Conservation (phyloP, 1,140 invertebrate species). For the Thalassaphorura encarpata region DNA sequence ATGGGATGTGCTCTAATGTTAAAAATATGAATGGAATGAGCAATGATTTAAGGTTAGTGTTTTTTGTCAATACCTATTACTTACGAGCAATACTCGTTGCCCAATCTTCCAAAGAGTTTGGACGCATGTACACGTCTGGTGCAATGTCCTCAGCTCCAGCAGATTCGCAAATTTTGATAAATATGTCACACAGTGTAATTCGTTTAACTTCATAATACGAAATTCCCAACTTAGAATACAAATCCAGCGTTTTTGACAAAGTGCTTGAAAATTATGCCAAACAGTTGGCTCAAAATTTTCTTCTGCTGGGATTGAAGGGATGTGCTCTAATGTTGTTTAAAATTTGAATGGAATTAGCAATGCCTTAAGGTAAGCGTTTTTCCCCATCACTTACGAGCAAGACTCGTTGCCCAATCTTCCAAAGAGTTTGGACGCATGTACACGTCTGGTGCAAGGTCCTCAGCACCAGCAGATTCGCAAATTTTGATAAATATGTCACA, state of each 20-base stretch:
- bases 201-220: neutral
- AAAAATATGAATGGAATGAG: neutral
- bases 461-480: conserved; percentile 15
- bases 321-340: neutral
- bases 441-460: conserved; percentile 13
- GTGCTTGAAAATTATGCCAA: neutral
- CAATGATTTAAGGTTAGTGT: neutral
- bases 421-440: conserved; percentile 10
- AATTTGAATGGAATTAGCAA: neutral
- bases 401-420: conserved; percentile 1
- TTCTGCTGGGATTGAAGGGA: neutral
- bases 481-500: conserved; percentile 29
- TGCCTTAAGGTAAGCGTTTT: neutral
- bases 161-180: conserved; percentile 24
- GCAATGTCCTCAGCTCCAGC: conserved; percentile 8
- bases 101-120: conserved; percentile 3
- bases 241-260: conserved; percentile 1
- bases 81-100: conserved; percentile 5
- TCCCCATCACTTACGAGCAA: conserved; percentile 1
- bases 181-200: conserved; percentile 20
- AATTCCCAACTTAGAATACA: conserved; percentile 4
- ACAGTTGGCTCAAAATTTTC: neutral
- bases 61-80: neutral
- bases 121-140: conserved; percentile 18
- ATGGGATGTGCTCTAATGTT: neutral